Evolutionary conservation across 1,140 invertebrate species (phyloP).

Genomic region (Drosophila pectinifera): DNA sequence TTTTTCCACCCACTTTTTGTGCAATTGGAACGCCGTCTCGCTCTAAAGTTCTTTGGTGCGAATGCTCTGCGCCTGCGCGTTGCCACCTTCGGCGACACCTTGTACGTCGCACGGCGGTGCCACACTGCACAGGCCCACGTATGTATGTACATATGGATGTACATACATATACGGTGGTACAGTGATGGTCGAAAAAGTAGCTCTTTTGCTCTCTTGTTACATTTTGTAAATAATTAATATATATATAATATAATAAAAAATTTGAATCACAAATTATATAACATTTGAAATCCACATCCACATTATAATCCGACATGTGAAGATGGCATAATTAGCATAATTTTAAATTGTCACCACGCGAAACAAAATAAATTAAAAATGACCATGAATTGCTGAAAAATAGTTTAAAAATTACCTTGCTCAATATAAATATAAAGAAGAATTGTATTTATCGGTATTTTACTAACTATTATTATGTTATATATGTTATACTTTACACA

Average conservation of each 20-base stretch:
- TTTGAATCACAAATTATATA: background rate
- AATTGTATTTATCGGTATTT: background rate
- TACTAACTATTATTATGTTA: too few relatives aligned
- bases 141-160: background rate
- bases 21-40: conserved; percentile 22
- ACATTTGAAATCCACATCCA: background rate
- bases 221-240: background rate
- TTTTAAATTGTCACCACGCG: background rate
- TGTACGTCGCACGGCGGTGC: conserved; percentile 52
- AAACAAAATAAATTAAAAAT: background rate
- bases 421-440: background rate
- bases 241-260: background rate
- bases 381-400: too few relatives aligned
- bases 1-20: conserved; percentile 56
- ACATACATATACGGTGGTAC: background rate
- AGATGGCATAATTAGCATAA: too few relatives aligned
- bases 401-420: too few relatives aligned
- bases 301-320: too few relatives aligned
- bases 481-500: too few relatives aligned
- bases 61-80: conserved; percentile 51
- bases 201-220: background rate
- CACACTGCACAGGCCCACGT: conserved; percentile 53
- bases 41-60: conserved; percentile 22
- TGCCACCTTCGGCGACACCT: conserved; percentile 53
- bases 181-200: conserved; percentile 25